Base-by-base conservation (phyloP, 1,140 invertebrate species). In the Idris sp. region DNA sequence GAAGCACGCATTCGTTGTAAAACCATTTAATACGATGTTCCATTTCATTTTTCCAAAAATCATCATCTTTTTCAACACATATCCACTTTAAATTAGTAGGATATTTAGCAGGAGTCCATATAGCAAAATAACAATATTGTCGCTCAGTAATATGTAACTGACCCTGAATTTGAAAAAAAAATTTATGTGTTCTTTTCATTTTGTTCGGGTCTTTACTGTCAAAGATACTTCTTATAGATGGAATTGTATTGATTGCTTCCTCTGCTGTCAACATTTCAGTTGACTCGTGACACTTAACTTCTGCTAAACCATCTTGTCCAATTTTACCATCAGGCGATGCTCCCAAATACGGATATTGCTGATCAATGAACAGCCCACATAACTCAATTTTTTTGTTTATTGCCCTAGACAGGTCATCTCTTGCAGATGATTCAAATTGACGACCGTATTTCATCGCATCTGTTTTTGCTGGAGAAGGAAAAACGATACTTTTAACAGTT, bases 111-210 rank as follows among this genome's bases (percentile, higher is more conserved):
- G 16, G 26, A 9, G 46, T 67, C 69, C 68, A 79, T 19, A 81
- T 22, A 6, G 38, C n/a, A 26, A 78, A 61, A 14, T 53, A 15
- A 30, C 78, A 77, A 30, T 65, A 62, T 9, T 64, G 2, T 31
- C 53, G 22, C 31, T 68, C 19, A 4, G 65, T 76, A 22, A 80
- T 68, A 19, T 75, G 67, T 8, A 80, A 31, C 33, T 80, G 73
- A 9, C 76, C 78, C 65, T 83, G 79, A 1, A 81, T 41, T 71
- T 83, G 80, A 43, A 71, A 81, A 58, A 69, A 78, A 41, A 68
- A 78, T 15, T 43, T 31, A 48, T 80, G 58, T 10, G 46, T 62
- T 16, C 18, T 58, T 43, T 80, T 80, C 33, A 44, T 44, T 16
- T 18, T 9, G n/a, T 16, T 43, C 31, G 6, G 7, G 16, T 16